Percentiles rank a stretch among this genome's conserved stretches.
phyloP scores from a whole-genome alignment of 2,797 vertebrate species.

The Varecia variegata region DNA sequence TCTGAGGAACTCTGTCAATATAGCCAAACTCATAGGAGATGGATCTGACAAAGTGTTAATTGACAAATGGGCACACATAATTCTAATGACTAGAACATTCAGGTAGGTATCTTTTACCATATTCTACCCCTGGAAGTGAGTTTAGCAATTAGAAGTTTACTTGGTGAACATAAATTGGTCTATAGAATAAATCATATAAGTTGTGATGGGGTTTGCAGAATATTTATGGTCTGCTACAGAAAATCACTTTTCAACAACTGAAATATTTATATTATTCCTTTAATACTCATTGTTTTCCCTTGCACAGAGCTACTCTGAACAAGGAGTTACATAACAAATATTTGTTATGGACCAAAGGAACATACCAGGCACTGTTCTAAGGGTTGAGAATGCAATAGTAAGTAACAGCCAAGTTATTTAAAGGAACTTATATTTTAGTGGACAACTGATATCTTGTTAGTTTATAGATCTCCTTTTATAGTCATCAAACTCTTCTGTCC shows the following conservation, averaged over 20 bases:
- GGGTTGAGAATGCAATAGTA: neutral
- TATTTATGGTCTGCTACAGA: neutral
- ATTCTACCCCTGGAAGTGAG: neutral
- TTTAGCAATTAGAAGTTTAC: neutral
- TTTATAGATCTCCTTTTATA: neutral
- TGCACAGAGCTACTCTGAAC: neutral
- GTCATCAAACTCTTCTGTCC: neutral
- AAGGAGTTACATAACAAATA: neutral
- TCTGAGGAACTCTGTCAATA: neutral
- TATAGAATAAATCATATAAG: neutral
- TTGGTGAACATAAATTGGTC: neutral
- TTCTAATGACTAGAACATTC: neutral
- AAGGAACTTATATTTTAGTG: neutral
- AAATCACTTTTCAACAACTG: neutral
- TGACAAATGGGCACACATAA: neutral
- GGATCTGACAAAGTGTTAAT: neutral
- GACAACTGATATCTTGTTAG: neutral
- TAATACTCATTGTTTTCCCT: neutral
- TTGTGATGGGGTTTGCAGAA: neutral
- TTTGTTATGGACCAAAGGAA: neutral
- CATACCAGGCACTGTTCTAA: neutral
- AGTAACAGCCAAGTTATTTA: neutral
- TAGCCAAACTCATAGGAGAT: neutral
- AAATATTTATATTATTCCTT: neutral
- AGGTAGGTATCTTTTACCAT: neutral